These are phyloP conservation scores for Eublepharis macularius DNA, from an alignment of 2,113 vertebrate genomes.

Conservation along the genomic window DNA sequence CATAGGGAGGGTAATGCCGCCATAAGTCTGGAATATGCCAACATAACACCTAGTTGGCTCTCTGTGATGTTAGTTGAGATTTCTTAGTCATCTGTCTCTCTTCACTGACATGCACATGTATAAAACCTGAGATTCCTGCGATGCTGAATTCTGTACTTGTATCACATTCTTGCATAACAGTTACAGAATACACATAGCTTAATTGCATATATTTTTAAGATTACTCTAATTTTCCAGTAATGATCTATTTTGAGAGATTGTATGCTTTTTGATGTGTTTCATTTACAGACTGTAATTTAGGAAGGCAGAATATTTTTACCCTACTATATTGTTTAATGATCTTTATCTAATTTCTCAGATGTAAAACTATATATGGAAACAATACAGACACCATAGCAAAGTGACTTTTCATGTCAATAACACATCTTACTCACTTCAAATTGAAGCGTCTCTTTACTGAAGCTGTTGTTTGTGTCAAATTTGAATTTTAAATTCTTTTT, in stretches of 20 bases:
- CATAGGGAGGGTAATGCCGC: no score
- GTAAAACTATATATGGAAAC: neutral
- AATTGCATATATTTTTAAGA: neutral
- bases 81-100: neutral
- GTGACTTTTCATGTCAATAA: neutral
- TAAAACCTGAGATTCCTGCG: neutral
- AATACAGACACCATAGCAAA: neutral
- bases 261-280: constrained; percentile 10
- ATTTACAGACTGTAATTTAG: neutral
- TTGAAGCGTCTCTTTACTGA: neutral
- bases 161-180: no score
- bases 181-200: neutral
- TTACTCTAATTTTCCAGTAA: neutral
- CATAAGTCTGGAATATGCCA: no score
- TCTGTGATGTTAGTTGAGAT: no score
- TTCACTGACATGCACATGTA: neutral
- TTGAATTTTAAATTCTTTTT: neutral
- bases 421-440: neutral
- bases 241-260: neutral
- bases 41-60: no score
- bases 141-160: neutral
- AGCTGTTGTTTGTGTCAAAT: neutral
- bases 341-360: neutral
- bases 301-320: neutral
- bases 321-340: no score